phyloP scores from a whole-genome alignment of 2,113 vertebrate genomes.

The Rhegmatorhina hoffmannsi region DNA sequence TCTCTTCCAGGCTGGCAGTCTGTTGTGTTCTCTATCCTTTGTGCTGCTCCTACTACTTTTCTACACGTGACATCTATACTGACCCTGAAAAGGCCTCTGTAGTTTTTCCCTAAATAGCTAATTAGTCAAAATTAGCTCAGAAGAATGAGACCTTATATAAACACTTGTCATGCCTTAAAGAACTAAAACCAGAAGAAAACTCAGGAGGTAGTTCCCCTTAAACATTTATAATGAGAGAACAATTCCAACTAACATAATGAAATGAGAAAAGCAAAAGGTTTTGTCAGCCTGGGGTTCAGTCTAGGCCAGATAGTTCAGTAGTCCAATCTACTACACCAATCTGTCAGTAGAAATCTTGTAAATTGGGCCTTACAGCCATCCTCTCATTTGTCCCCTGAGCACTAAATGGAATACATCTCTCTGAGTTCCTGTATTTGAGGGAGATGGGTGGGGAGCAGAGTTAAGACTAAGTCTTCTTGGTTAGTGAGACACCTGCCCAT shows the following conservation, averaged over 20 bases:
- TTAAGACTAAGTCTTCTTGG: background rate
- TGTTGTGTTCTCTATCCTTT: background rate
- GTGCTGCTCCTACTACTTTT: background rate
- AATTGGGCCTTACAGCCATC: fast-evolving
- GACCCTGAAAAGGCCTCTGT: background rate
- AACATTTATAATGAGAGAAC: background rate
- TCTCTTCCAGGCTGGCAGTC: background rate
- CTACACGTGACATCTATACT: background rate
- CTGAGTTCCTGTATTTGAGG: background rate
- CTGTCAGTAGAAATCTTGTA: background rate
- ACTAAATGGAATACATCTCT: background rate
- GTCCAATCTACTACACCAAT: background rate
- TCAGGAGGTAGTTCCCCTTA: background rate
- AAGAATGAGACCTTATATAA: background rate
- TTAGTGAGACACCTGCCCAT: background rate
- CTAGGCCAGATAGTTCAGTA: background rate
- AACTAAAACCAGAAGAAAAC: background rate
- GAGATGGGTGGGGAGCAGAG: background rate
- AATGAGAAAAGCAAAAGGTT: background rate
- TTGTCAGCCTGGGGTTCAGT: background rate
- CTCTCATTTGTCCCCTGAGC: background rate
- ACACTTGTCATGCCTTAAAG: background rate
- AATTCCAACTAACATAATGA: background rate
- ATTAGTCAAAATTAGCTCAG: background rate
- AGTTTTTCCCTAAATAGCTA: background rate